Evolutionary conservation across 2,797 vertebrate species (phyloP).

Genomic region (Nyctibius grandis): DNA sequence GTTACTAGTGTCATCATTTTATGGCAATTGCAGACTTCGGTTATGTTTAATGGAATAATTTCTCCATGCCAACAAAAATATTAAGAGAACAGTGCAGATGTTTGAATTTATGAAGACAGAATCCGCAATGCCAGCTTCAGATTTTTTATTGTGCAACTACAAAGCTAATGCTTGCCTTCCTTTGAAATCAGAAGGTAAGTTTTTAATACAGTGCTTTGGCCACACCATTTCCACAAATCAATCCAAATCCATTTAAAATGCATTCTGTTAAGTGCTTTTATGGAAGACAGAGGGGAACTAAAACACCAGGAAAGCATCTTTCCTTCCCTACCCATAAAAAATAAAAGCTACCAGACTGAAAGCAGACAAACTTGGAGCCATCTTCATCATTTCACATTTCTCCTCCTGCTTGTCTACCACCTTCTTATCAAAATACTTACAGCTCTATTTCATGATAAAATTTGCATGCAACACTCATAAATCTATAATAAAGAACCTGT

Average conservation of each 20-base stretch:
- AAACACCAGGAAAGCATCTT: background rate
- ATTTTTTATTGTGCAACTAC: background rate
- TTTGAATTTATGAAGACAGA: background rate
- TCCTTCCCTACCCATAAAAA: background rate
- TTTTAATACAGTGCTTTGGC: background rate
- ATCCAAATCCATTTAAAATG: conserved; percentile 30
- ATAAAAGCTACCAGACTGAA: background rate
- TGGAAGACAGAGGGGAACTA: background rate
- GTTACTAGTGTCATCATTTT: background rate
- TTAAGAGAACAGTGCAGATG: background rate
- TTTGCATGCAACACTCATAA: background rate
- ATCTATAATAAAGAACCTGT: background rate
- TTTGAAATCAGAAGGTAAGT: background rate
- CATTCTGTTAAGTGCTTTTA: conserved; percentile 36
- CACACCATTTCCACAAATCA: background rate
- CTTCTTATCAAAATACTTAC: background rate
- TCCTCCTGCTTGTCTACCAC: background rate
- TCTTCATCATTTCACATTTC: background rate
- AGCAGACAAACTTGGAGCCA: background rate
- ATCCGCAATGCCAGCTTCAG: background rate
- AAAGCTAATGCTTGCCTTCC: background rate
- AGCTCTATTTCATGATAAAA: background rate
- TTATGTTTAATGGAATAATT: background rate
- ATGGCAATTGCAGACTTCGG: background rate
- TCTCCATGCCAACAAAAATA: background rate